Percentiles rank a stretch among this genome's conserved stretches.
These are phyloP conservation scores for Acleris cristana DNA, from an alignment of 2,888 invertebrate species.

Conservation along the genomic window DNA sequence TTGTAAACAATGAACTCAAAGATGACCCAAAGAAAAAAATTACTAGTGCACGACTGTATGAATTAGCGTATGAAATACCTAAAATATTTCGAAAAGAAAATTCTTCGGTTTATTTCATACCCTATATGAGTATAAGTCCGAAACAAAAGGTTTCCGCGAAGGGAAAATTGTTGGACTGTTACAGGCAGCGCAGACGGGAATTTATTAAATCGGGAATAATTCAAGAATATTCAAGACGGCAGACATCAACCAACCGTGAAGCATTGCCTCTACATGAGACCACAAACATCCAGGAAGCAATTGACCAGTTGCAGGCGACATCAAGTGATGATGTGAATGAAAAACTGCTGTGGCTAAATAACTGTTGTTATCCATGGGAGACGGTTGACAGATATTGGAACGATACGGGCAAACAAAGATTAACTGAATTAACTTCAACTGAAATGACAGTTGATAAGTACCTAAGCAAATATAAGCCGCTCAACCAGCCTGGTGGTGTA, in stretches of 20 bases:
- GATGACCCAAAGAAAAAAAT: constrained; percentile 7
- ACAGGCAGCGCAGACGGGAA: constrained; percentile 3
- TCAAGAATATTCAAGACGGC: constrained; percentile 3
- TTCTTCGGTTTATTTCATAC: not conserved
- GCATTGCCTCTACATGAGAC: not conserved
- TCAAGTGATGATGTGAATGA: not conserved
- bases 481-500: constrained; percentile 8
- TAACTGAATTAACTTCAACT: constrained; percentile 1
- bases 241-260: not conserved
- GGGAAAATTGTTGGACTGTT: constrained; percentile 2
- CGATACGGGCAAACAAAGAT: not conserved
- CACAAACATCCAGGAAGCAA: not conserved
- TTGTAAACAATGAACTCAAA: constrained; percentile 11
- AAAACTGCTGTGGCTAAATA: not conserved
- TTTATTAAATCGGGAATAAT: constrained; percentile 3
- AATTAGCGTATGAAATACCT: constrained; percentile 14
- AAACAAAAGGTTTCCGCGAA: constrained; percentile 4
- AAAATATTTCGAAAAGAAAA: constrained; percentile 6
- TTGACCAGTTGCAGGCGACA: not conserved
- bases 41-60: constrained; percentile 5
- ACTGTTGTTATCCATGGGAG: not conserved
- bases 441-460: not conserved
- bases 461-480: constrained; percentile 2
- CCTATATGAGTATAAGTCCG: constrained; percentile 1
- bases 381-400: not conserved